Base-by-base conservation (phyloP, 53 echinoderm and acorn worm genomes). In the Holothuria scabra region DNA sequence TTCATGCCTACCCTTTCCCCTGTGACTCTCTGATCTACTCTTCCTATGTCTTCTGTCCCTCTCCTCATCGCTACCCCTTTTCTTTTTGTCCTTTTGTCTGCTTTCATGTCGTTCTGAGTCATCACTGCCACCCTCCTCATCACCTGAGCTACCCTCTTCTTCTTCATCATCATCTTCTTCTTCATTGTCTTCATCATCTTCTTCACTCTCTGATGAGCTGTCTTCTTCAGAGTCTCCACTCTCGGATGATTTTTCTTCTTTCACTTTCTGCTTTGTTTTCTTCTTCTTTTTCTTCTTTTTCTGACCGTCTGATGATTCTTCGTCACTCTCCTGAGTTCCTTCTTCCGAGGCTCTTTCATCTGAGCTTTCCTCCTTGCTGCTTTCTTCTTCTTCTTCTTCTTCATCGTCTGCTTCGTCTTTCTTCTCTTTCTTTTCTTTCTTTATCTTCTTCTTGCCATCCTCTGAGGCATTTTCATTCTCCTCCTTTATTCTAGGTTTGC, bases 211-310 rank as follows among this genome's bases (percentile, higher is more conserved):
- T 20, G 60, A 59, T 18, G 60, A 59, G 32, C 62, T 62, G 10
- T 26, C 81, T 20, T 56, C 81, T 35, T 61, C 81, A 1, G 60
- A 59, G 0, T 80, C 79, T 52, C 41, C 76, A 8, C 41, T 48
- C 20, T 76, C 76, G 11, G 46, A 48, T 56, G 19, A 31, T 14
- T 29, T 35, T 21, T 37, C 81, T 80, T 29, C 30, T 19, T 58
- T 62, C 25, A 35, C 62, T 61, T 61, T 20, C 37, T 56, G 18
- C 37, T 61, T 56, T 14, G 10, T 33, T 61, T 60, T 61, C 56
- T 2, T 60, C 31, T 80, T 80, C 80, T 80, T 60, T 35, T 61
- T 80, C 80, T 60, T 61, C 22, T 56, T 18, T 76, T 56, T 76
- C 41, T 41, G 41, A 41, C 41, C 10, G 41, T 26, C 26, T 13